Conservation (phyloP, 2,888 invertebrate species). For the Corbicula japonica region DNA sequence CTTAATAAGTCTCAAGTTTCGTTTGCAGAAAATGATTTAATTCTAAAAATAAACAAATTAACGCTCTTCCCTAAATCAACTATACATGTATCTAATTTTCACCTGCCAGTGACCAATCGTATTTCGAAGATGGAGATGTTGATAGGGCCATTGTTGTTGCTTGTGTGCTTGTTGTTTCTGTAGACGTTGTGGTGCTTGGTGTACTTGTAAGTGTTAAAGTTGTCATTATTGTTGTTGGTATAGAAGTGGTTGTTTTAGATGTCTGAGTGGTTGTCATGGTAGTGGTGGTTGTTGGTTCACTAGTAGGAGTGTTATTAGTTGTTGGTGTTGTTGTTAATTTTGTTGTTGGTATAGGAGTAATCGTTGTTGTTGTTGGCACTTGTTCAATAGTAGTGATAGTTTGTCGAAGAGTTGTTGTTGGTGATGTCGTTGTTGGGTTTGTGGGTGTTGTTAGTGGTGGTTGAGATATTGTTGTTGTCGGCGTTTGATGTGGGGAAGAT, state of each 20-base stretch:
- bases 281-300: background rate
- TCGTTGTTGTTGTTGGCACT: background rate
- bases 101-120: too few relatives aligned
- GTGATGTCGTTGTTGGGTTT: background rate
- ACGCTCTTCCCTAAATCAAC: too few relatives aligned
- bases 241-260: background rate
- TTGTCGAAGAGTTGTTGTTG: background rate
- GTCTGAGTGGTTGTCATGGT: background rate
- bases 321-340: background rate
- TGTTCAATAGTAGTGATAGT: background rate
- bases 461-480: background rate
- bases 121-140: conserved; percentile 1
- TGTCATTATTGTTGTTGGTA: background rate
- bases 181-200: background rate
- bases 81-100: too few relatives aligned
- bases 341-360: background rate
- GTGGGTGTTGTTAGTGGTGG: background rate
- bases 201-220: background rate
- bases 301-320: background rate
- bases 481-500: background rate
- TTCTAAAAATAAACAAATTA: too few relatives aligned
- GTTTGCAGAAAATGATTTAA: too few relatives aligned
- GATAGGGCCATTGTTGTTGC: conserved; percentile 3
- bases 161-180: background rate
- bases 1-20: too few relatives aligned